These are phyloP conservation scores for Syrmaticus mikado DNA, from an alignment of 2,113 vertebrate genomes.

Conservation along the genomic window DNA sequence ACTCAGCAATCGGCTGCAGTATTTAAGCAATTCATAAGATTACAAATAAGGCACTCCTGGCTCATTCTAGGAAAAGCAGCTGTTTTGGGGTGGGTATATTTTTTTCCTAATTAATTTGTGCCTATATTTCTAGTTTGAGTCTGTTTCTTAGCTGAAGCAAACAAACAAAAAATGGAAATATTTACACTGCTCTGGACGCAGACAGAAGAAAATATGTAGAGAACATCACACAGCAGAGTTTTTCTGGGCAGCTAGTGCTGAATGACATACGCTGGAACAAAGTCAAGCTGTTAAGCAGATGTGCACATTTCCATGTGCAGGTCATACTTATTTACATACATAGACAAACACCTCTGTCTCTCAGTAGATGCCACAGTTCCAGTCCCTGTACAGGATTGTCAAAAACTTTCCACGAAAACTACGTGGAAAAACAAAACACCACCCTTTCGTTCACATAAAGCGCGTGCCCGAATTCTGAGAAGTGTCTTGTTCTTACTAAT, in stretches of 20 bases:
- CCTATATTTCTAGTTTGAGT: background rate
- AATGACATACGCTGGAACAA: background rate
- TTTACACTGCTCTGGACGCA: background rate
- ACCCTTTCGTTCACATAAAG: too few species aligned
- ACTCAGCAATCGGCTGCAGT: background rate
- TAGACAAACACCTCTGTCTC: background rate
- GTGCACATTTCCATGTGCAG: background rate
- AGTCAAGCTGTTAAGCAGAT: background rate
- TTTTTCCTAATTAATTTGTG: background rate
- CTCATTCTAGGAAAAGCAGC: slow-evolving; percentile 5
- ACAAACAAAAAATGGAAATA: background rate
- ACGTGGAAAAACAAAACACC: background rate
- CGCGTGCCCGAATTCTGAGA: background rate
- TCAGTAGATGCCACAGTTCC: fast-evolving
- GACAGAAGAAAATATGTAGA: background rate
- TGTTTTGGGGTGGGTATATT: background rate
- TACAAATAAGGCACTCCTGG: background rate
- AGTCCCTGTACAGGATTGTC: background rate
- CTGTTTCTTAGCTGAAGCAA: background rate
- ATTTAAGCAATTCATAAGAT: background rate
- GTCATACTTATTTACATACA: background rate
- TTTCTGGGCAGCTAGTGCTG: background rate
- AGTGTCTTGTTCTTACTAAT: background rate
- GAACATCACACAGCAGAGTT: background rate
- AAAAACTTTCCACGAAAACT: background rate